phyloP scores from a whole-genome alignment of 2,888 invertebrate genomes.

The Chromoteleia sp. region DNA sequence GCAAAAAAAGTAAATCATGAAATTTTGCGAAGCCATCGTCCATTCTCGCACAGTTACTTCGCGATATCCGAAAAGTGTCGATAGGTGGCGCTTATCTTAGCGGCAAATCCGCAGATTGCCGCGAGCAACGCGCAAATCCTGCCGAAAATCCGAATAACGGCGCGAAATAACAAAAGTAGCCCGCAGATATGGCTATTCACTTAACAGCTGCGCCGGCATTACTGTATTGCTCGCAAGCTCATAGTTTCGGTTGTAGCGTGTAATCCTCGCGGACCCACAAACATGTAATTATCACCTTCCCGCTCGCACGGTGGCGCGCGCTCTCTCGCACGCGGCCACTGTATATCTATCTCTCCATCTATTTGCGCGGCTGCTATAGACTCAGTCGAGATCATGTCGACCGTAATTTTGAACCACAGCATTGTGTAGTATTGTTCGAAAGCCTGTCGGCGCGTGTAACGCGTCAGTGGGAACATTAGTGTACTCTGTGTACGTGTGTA shows the following conservation, averaged over 20 bases:
- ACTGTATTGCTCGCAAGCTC: slow-evolving; percentile 74
- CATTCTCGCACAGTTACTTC: too few relatives aligned
- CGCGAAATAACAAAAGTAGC: slow-evolving; percentile 50
- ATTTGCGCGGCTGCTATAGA: slow-evolving; percentile 70
- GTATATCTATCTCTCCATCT: slow-evolving; percentile 66
- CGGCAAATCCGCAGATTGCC: slow-evolving; percentile 7
- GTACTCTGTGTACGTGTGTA: slow-evolving; percentile 56
- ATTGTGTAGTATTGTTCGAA: slow-evolving; percentile 72
- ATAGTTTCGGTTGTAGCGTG: slow-evolving; percentile 84
- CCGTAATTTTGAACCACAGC: slow-evolving; percentile 72
- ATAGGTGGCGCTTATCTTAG: slow-evolving; percentile 8
- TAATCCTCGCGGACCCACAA: slow-evolving; percentile 84
- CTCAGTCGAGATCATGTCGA: slow-evolving; percentile 71
- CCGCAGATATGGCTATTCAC: slow-evolving; percentile 61
- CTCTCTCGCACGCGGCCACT: slow-evolving; percentile 60
- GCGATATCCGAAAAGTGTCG: neutral
- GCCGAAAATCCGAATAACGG: slow-evolving; percentile 41
- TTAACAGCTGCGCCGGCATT: slow-evolving; percentile 67
- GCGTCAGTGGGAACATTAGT: slow-evolving; percentile 71
- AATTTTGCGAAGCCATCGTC: too few relatives aligned
- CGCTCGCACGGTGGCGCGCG: slow-evolving; percentile 67
- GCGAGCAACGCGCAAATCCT: neutral
- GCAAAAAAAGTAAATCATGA: too few relatives aligned
- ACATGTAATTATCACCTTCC: slow-evolving; percentile 85
- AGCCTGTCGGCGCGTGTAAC: slow-evolving; percentile 72